A percentile compares a stretch with the other conserved stretches of the same genome.
Conservation (phyloP, 23 tunicate species). For the Phallusia fumigata region DNA sequence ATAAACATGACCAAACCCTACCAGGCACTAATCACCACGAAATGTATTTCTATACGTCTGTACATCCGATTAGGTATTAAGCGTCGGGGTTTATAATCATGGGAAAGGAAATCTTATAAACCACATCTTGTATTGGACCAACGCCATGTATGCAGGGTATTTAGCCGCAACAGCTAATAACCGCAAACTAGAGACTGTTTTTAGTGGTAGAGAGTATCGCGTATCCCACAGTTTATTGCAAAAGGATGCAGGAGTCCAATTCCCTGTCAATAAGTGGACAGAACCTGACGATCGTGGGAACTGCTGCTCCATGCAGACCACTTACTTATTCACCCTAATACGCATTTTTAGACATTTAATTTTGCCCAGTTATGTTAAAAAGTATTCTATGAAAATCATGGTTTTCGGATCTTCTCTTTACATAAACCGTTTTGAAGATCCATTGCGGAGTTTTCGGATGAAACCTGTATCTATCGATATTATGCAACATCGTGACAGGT, state of each 20-base stretch:
- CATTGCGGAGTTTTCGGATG: no score
- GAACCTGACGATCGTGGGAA: not conserved
- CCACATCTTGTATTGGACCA: not conserved
- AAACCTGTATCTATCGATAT: no score
- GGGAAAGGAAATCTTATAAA: not conserved
- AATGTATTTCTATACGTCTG: not conserved
- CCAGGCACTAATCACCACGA: no score
- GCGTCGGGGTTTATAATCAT: not conserved
- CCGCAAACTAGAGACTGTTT: not conserved
- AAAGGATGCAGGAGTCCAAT: constrained; percentile 9
- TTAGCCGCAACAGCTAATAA: not conserved
- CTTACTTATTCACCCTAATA: no score
- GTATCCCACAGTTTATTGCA: not conserved
- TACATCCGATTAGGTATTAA: not conserved
- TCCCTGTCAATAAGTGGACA: not conserved
- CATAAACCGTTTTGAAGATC: no score
- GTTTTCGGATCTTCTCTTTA: no score
- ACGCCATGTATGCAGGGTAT: not conserved
- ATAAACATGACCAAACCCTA: no score
- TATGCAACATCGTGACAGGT: no score
- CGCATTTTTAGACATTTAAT: no score
- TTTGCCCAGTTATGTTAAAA: no score
- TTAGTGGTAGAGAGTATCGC: not conserved
- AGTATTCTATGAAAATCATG: no score
- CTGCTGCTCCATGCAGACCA: no score